These are phyloP conservation scores for Leucopsar rothschildi DNA, from an alignment of 2,113 vertebrate genomes.

Conservation along the genomic window DNA sequence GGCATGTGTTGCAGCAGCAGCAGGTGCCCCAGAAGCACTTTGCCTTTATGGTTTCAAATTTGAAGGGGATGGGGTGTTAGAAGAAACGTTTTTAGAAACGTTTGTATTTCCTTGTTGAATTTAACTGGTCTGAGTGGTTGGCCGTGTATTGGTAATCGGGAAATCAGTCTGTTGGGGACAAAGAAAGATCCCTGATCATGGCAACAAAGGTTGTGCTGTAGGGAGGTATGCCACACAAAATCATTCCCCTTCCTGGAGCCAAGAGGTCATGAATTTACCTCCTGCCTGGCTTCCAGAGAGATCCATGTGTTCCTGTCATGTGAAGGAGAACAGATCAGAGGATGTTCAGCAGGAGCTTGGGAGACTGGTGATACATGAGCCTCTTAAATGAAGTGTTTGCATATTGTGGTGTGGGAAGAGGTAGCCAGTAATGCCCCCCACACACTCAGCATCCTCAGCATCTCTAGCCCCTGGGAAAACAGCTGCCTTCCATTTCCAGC, in stretches of 20 bases:
- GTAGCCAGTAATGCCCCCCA: background rate
- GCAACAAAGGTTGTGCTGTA: background rate
- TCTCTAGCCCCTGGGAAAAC: background rate
- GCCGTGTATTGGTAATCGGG: slow-evolving; percentile 14
- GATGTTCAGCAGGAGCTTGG: background rate
- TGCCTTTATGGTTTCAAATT: background rate
- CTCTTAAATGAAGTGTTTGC: background rate
- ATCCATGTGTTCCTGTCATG: background rate
- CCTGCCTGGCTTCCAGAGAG: background rate
- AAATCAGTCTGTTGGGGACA: background rate
- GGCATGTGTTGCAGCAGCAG: background rate
- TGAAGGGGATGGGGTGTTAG: background rate
- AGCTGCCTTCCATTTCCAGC: background rate
- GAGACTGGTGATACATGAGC: background rate
- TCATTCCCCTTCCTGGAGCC: background rate
- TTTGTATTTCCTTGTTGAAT: slow-evolving; percentile 22
- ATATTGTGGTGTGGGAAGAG: background rate
- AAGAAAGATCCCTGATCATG: background rate
- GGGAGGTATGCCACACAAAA: background rate
- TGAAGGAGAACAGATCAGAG: background rate
- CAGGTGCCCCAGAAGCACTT: background rate
- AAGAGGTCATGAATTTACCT: background rate
- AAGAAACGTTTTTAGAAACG: background rate
- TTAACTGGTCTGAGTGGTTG: background rate
- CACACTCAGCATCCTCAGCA: background rate